Evolutionary conservation across 2,113 vertebrate genomes (phyloP).

Genomic region (Sardina pilchardus): DNA sequence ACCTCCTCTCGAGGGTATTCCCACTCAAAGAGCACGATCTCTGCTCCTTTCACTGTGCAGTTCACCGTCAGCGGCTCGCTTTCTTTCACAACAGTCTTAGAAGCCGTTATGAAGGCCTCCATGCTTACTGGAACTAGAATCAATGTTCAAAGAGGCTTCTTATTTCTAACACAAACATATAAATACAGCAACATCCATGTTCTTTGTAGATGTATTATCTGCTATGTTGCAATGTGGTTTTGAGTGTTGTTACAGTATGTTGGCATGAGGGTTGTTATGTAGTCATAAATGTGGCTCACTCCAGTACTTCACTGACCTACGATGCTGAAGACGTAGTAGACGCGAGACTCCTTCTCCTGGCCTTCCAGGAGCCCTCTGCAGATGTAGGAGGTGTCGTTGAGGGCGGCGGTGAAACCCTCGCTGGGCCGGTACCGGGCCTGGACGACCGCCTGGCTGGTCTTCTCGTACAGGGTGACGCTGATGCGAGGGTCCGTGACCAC

Average conservation of each 20-base stretch:
- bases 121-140: constrained; percentile 76
- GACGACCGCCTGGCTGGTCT: constrained; percentile 69
- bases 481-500: constrained; percentile 85
- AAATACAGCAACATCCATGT: background rate
- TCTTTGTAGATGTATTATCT: background rate
- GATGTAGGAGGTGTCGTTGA: constrained; percentile 86
- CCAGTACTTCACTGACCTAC: constrained; percentile 67
- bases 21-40: constrained; percentile 87
- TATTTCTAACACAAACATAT: background rate
- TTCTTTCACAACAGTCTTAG: constrained; percentile 84
- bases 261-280: background rate
- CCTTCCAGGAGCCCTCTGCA: constrained; percentile 82
- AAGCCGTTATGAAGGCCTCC: constrained; percentile 81
- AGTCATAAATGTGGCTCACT: background rate
- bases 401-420: constrained; percentile 80
- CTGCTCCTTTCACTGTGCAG: constrained; percentile 83
- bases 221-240: background rate
- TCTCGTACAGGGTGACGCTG: constrained; percentile 83
- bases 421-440: constrained; percentile 77
- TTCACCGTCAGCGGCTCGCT: constrained; percentile 85
- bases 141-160: background rate
- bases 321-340: constrained; percentile 82
- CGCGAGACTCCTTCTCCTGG: constrained; percentile 76
- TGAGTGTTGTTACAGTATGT: background rate
- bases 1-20: constrained; percentile 80